Conservation (phyloP, 2,888 invertebrate genomes). For the Dynastes grantii region DNA sequence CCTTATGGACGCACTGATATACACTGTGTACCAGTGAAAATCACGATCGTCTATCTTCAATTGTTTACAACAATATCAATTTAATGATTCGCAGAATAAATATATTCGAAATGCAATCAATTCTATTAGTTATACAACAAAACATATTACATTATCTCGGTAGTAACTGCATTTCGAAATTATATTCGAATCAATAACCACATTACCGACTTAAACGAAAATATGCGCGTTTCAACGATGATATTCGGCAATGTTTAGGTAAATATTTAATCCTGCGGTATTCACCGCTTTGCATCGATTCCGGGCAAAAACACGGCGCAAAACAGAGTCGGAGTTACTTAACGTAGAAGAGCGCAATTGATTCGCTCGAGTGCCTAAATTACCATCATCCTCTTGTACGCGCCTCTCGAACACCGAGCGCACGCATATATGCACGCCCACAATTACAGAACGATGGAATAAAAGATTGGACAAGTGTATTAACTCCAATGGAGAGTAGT, state of each 20-base stretch:
- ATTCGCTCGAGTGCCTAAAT: not conserved
- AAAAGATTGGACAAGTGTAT: too few species aligned
- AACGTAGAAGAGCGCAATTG: not conserved
- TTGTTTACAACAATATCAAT: too few species aligned
- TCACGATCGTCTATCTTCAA: too few species aligned
- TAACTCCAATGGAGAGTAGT: too few species aligned
- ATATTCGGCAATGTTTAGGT: not conserved
- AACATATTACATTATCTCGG: not conserved
- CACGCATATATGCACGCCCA: not conserved
- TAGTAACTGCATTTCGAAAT: not conserved
- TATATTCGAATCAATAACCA: not conserved
- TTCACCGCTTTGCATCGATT: not conserved
- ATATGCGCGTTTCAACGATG: not conserved
- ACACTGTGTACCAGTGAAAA: too few species aligned
- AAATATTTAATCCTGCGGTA: constrained; percentile 11
- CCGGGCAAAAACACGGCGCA: not conserved
- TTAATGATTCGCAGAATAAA: too few species aligned
- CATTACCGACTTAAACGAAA: not conserved
- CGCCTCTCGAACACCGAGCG: not conserved
- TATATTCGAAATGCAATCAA: too few species aligned
- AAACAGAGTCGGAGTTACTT: not conserved
- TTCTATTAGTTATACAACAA: not conserved
- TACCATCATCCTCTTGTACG: constrained; percentile 5
- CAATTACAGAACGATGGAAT: not conserved
- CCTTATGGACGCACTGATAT: too few species aligned